phyloP scores from a whole-genome alignment of 2,113 vertebrate species.

The Mellivora capensis region DNA sequence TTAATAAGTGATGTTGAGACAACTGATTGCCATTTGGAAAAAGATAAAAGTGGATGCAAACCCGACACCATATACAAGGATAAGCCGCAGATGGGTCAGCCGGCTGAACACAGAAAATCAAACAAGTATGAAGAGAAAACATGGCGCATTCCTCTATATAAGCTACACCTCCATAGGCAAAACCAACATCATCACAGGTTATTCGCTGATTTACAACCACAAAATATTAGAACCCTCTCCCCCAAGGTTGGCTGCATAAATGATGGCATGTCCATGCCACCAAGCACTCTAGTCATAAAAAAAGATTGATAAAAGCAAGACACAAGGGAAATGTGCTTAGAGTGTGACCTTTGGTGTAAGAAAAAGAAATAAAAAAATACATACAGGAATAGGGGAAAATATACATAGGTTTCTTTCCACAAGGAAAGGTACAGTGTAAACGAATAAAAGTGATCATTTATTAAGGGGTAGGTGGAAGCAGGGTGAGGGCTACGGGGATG shows the following conservation, averaged over 20 bases:
- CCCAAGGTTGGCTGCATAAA: not conserved
- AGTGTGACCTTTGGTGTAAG: not conserved
- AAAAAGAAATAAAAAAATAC: not conserved
- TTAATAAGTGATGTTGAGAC: not conserved
- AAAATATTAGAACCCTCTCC: not conserved
- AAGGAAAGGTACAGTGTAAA: not conserved
- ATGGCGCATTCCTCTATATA: not conserved
- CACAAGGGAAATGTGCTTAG: not conserved
- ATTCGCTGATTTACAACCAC: not conserved
- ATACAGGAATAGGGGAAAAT: not conserved
- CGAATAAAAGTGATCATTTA: not conserved
- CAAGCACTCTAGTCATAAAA: not conserved
- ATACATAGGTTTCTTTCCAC: not conserved
- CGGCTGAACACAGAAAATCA: not conserved
- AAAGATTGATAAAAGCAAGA: not conserved
- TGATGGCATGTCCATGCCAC: not conserved
- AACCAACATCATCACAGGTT: not conserved
- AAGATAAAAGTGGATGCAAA: not conserved
- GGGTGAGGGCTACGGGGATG: not conserved
- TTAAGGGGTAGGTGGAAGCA: not conserved
- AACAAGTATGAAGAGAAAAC: not conserved
- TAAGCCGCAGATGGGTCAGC: not conserved
- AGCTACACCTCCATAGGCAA: not conserved
- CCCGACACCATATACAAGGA: not conserved
- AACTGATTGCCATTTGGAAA: not conserved